Percentiles rank a stretch among this genome's conserved stretches.
These are phyloP conservation scores for Craterocephalus amniculus DNA, from an alignment of 2,797 vertebrate species.

Conservation along the genomic window DNA sequence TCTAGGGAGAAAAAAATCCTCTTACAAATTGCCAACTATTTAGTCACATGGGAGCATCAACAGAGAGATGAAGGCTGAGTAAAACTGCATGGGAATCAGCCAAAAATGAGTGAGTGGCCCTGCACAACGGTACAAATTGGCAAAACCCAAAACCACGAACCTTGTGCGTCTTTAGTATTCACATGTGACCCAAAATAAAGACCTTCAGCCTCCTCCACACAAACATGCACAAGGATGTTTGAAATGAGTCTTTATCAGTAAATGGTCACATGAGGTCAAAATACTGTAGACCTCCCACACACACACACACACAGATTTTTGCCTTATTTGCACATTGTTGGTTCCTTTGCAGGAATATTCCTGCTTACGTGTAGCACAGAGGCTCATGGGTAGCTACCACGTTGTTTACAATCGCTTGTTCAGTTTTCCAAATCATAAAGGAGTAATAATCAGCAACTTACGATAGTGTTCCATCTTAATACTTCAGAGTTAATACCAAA, in stretches of 20 bases:
- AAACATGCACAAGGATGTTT: not conserved
- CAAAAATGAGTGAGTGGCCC: not conserved
- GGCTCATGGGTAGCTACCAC: not conserved
- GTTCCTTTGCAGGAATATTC: not conserved
- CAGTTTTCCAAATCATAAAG: not conserved
- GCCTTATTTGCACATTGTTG: constrained; percentile 17
- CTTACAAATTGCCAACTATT: not conserved
- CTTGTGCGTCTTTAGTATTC: constrained; percentile 11
- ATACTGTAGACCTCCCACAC: no score
- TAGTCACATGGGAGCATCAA: constrained; percentile 8
- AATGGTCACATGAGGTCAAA: constrained; percentile 33
- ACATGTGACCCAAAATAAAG: constrained; percentile 49
- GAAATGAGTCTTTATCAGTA: constrained; percentile 2
- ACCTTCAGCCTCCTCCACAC: constrained; percentile 11
- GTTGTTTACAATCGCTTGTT: not conserved
- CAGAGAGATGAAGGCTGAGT: constrained; percentile 1
- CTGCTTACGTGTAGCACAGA: not conserved
- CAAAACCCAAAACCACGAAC: constrained; percentile 11
- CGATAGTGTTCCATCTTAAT: not conserved
- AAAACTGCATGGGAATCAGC: not conserved
- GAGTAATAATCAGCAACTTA: not conserved
- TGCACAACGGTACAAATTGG: constrained; percentile 13
- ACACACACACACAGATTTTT: not conserved
- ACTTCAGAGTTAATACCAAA: not conserved
- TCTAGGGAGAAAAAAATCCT: not conserved